Evolutionary conservation across 2,113 vertebrate species (phyloP).

Genomic region (Alectura lathami): DNA sequence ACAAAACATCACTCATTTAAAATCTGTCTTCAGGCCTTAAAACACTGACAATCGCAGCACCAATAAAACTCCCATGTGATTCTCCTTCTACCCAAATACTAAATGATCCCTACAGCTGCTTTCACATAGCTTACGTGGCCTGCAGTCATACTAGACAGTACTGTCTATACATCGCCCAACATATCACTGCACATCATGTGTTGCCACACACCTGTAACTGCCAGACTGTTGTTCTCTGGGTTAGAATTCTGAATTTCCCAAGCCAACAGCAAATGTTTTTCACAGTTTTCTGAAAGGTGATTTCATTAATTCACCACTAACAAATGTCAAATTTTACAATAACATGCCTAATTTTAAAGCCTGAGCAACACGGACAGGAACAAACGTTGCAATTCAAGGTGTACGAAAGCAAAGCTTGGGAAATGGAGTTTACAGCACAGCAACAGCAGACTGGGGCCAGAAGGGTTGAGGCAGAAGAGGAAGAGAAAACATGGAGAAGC

Average conservation of each 20-base stretch:
- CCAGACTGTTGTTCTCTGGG: neutral
- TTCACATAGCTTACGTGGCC: neutral
- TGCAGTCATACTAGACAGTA: neutral
- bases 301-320: neutral
- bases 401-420: neutral
- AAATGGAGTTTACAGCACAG: rapidly evolving
- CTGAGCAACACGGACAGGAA: neutral
- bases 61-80: neutral
- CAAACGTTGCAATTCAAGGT: too few species aligned
- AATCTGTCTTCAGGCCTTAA: neutral
- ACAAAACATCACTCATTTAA: neutral
- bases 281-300: neutral
- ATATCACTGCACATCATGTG: neutral
- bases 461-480: neutral
- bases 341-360: neutral
- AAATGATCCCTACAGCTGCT: neutral
- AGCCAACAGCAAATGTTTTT: neutral
- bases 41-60: neutral
- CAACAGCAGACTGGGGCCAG: neutral
- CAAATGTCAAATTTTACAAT: neutral
- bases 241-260: neutral
- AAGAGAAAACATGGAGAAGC: neutral
- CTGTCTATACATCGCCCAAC: rapidly evolving
- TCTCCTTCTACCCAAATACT: neutral
- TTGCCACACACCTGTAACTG: neutral